phyloP scores from a whole-genome alignment of 2,888 invertebrate genomes.

The Hypselothyrea guttata region DNA sequence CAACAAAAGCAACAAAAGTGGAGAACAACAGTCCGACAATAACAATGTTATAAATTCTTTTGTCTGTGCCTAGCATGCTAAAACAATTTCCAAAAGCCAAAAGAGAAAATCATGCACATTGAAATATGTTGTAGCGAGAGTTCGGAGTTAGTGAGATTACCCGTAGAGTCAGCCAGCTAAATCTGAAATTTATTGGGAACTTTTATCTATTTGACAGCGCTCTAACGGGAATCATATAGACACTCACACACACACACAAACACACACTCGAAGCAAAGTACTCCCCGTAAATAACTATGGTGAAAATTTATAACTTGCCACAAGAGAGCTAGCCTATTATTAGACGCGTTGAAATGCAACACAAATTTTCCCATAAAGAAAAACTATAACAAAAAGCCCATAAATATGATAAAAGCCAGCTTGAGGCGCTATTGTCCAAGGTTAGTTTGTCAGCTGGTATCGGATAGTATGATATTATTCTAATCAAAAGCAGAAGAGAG shows the following conservation, averaged over 20 bases:
- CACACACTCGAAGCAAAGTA: slow-evolving; percentile 10
- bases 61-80: slow-evolving; percentile 66
- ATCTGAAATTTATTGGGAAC: slow-evolving; percentile 46
- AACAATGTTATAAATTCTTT: slow-evolving; percentile 73
- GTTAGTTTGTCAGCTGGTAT: slow-evolving; percentile 16
- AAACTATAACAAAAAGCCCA: slow-evolving; percentile 5
- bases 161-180: slow-evolving; percentile 22
- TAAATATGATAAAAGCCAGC: slow-evolving; percentile 7
- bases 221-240: slow-evolving; percentile 35
- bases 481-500: too few relatives aligned
- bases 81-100: slow-evolving; percentile 64
- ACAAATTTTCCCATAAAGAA: slow-evolving; percentile 12
- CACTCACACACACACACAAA: neutral
- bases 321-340: slow-evolving; percentile 15
- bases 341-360: slow-evolving; percentile 2
- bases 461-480: too few relatives aligned
- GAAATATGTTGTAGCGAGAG: slow-evolving; percentile 22
- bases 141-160: slow-evolving; percentile 7
- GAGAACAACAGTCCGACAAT: slow-evolving; percentile 33
- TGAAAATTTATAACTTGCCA: slow-evolving; percentile 18
- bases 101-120: slow-evolving; percentile 52
- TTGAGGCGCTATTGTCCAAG: slow-evolving; percentile 3
- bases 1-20: slow-evolving; percentile 29
- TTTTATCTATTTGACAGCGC: slow-evolving; percentile 44
- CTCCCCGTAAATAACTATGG: slow-evolving; percentile 15